Conservation (phyloP, 2,888 invertebrate species). For the Mythimna pallens region DNA sequence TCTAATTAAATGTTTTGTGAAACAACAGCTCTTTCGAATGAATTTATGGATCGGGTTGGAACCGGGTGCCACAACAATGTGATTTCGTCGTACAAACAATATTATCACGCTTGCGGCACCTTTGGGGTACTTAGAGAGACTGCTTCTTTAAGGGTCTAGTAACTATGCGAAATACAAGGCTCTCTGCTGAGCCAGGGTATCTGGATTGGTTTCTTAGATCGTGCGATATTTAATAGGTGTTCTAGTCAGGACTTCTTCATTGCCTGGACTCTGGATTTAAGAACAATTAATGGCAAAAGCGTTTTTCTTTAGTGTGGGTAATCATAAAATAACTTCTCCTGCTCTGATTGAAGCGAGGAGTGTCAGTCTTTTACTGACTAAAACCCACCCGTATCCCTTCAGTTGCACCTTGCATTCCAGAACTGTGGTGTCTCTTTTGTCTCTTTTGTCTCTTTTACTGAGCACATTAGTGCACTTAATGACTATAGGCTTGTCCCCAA, state of each 20-base stretch:
- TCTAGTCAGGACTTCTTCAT: background rate
- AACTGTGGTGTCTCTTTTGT: too few relatives aligned
- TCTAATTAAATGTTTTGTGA: conserved; percentile 24
- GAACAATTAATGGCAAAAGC: too few relatives aligned
- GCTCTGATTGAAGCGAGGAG: too few relatives aligned
- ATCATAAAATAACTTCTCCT: too few relatives aligned
- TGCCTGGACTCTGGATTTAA: background rate
- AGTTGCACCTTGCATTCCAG: too few relatives aligned
- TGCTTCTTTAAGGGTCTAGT: background rate
- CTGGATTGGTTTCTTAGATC: background rate
- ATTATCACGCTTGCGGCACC: background rate
- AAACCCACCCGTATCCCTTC: too few relatives aligned
- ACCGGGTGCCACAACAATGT: background rate
- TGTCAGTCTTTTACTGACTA: too few relatives aligned
- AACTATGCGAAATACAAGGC: background rate
- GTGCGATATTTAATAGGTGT: background rate
- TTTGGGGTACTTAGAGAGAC: background rate
- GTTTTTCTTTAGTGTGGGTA: too few relatives aligned
- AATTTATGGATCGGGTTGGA: conserved; percentile 19
- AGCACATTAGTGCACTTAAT: too few relatives aligned
- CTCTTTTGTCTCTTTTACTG: too few relatives aligned
- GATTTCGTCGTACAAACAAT: background rate
- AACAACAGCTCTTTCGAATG: conserved; percentile 17
- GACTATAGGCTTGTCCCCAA: background rate
- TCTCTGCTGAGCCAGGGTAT: background rate